Percentiles rank a stretch among this genome's conserved stretches.
Conservation (phyloP, 2,797 vertebrate species). For the Myotis daubentonii region DNA sequence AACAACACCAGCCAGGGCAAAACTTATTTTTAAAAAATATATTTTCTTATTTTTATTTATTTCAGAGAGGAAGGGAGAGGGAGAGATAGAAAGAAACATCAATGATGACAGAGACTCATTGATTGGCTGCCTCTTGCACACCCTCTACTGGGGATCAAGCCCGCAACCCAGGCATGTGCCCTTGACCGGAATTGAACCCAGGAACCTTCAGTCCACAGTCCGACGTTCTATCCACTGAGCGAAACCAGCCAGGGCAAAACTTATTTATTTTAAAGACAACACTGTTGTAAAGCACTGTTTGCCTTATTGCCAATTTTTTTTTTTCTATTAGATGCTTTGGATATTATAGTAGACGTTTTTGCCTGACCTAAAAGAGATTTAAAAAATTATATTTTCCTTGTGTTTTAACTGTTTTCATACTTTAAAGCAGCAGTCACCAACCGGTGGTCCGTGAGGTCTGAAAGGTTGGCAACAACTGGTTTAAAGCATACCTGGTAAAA, state of each 20-base stretch:
- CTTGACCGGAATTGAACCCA: neutral
- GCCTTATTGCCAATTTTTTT: neutral
- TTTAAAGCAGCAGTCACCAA: neutral
- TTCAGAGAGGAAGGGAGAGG: neutral
- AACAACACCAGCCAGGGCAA: no score
- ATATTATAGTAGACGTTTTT: conserved; percentile 12
- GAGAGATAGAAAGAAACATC: neutral
- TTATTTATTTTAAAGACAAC: neutral
- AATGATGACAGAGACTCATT: neutral
- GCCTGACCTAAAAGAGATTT: neutral
- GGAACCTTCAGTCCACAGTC: neutral
- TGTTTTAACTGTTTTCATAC: neutral
- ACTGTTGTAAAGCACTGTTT: conserved; percentile 8
- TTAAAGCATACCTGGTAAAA: neutral
- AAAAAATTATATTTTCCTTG: neutral
- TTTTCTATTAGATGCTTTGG: neutral
- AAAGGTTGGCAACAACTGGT: no score
- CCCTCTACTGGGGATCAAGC: no score
- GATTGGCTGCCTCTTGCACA: neutral
- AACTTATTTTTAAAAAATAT: no score
- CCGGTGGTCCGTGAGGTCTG: no score
- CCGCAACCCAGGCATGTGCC: neutral
- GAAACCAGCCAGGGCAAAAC: neutral
- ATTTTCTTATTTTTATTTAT: no score
- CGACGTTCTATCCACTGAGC: neutral